Base-by-base conservation (phyloP, 2,797 vertebrate species). In the Ctenochaetus hawaiiensis region DNA sequence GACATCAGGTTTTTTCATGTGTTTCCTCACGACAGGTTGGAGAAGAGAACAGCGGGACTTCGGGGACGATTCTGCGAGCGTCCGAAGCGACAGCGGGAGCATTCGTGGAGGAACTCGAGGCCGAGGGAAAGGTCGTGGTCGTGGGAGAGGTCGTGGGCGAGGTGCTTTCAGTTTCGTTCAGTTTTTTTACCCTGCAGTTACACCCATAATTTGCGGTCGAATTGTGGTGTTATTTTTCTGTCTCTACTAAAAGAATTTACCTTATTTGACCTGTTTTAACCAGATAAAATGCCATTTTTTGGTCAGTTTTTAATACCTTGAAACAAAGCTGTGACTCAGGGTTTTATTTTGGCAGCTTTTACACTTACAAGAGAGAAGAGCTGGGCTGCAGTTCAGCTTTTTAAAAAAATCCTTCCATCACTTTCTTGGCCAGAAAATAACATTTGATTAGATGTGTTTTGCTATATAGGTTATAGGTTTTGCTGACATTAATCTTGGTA, bases 101-200 rank as follows among this genome's bases (percentile, higher is more conserved):
- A 22, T 92, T 47, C 94, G 96, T 1, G 97, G 95, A 13, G 91
- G 90, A 57, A 91, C 95, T 14, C 92, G 97, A 78, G 96, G 97
- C 61, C 86, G 97, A 77, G 97, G 96, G 71, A 95, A 96, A 91
- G 96, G 96, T 0, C 90, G 96, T 0, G 97, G 97, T 8, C 93
- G 97, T 6, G 97, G 97, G n/a, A 93, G 97, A 94, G 97, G 96
- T 71, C 96, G 96, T 44, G 96, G 96, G 60, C 90, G 96, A 95
- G 97, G 96, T 95, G 3, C 41, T 72, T 6, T 54, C 81, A 12
- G 4, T 20, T 39, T 61, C 0, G 0, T 30, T 2, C 13, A 48
- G 0, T 26, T 43, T 14, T 47, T 14, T 26, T 70, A 16, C 34
- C 1, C 6, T 8, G 2, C 8, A 23, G 47, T 30, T 12, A 2